phyloP scores from a whole-genome alignment of 2,888 invertebrate genomes.

The Melinaea menophilus region DNA sequence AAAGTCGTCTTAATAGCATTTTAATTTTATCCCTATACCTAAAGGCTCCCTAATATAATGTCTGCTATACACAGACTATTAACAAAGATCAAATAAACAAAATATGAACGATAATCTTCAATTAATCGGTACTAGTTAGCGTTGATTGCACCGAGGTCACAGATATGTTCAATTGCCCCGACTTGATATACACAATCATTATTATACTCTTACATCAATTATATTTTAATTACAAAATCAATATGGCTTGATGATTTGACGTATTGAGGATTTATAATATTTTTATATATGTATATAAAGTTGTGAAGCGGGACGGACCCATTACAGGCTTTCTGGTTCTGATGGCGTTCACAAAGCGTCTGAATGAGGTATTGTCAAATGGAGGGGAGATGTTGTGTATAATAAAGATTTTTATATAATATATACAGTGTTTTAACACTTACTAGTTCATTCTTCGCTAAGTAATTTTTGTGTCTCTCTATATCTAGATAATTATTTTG shows the following conservation, averaged over 20 bases:
- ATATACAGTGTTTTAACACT: background rate
- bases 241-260: slow-evolving; percentile 1
- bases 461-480: background rate
- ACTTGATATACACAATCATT: slow-evolving; percentile 6
- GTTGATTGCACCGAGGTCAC: slow-evolving; percentile 19
- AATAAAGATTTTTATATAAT: slow-evolving; percentile 10
- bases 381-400: slow-evolving; percentile 19
- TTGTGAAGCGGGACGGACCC: slow-evolving; percentile 50
- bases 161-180: slow-evolving; percentile 22
- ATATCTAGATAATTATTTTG: too few relatives aligned
- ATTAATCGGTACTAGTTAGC: too few relatives aligned
- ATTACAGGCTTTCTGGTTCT: slow-evolving; percentile 50
- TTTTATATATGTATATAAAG: background rate
- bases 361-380: slow-evolving; percentile 52
- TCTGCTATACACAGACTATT: too few relatives aligned
- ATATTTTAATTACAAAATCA: background rate
- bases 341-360: slow-evolving; percentile 56
- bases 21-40: too few relatives aligned
- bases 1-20: too few relatives aligned
- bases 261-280: background rate
- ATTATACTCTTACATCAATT: slow-evolving; percentile 8
- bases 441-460: background rate
- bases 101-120: too few relatives aligned
- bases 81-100: too few relatives aligned
- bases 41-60: too few relatives aligned